Percentiles rank a stretch among this genome's conserved stretches.
These are phyloP conservation scores for Drosophila lini DNA, from an alignment of 1,140 invertebrate genomes.

Conservation along the genomic window DNA sequence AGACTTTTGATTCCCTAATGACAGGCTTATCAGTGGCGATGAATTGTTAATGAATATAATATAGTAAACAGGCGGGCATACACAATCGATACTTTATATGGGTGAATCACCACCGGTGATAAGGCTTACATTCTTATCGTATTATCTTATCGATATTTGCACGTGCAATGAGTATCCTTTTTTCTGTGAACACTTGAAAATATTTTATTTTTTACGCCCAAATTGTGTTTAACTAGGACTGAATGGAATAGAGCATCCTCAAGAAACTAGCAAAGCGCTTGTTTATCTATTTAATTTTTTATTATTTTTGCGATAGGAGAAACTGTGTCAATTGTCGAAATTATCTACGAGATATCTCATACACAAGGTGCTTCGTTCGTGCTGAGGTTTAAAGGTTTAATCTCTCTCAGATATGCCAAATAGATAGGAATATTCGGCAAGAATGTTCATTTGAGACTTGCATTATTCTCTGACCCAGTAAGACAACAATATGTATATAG, in stretches of 20 bases:
- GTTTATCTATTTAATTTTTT: background rate
- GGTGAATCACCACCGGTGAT: background rate
- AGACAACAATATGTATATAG: background rate
- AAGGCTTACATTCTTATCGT: conserved; percentile 1
- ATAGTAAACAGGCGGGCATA: background rate
- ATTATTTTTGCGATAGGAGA: too few relatives aligned
- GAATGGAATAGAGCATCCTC: too few relatives aligned
- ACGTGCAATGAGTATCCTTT: background rate
- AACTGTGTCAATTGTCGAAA: background rate
- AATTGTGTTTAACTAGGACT: background rate
- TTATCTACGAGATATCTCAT: background rate
- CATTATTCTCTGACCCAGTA: too few relatives aligned
- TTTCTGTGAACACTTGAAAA: background rate
- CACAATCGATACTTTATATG: background rate
- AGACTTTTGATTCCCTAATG: conserved; percentile 14
- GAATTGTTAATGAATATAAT: conserved; percentile 5
- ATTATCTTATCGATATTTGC: conserved; percentile 6
- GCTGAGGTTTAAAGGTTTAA: background rate
- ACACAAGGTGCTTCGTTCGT: too few relatives aligned
- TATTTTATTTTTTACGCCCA: background rate
- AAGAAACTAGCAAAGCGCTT: background rate
- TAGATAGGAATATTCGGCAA: background rate
- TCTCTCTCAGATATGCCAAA: background rate
- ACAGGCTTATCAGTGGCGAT: conserved; percentile 13
- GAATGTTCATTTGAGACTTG: background rate